Percentiles rank a stretch among this genome's conserved stretches.
Evolutionary conservation across 2,113 vertebrate genomes (phyloP).

Genomic region (Mus pahari): DNA sequence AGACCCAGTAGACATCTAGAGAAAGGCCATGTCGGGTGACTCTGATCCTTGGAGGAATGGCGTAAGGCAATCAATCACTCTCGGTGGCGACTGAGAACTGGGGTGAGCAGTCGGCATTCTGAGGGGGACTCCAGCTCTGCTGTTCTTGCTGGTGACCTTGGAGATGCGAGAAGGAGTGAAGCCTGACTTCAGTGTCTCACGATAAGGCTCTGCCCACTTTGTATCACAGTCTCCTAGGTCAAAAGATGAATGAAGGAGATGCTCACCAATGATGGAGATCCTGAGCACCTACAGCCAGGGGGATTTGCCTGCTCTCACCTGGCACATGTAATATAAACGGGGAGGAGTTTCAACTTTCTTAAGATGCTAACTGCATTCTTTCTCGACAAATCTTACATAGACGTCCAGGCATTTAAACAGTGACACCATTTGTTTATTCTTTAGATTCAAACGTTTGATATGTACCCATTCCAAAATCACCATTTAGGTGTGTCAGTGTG

Average conservation of each 20-base stretch:
- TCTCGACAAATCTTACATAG: background rate
- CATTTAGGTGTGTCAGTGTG: background rate
- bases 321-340: too few species aligned
- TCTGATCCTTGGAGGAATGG: background rate
- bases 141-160: background rate
- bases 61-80: background rate
- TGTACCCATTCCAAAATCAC: background rate
- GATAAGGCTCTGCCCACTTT: background rate
- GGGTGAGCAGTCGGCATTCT: background rate
- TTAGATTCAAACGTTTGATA: background rate
- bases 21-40: background rate
- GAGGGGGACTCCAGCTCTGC: background rate
- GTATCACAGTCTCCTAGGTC: background rate
- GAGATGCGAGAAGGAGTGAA: background rate
- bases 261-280: background rate
- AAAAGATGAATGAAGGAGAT: background rate
- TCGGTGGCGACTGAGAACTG: background rate
- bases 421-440: background rate
- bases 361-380: background rate
- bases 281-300: background rate
- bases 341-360: background rate
- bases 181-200: background rate
- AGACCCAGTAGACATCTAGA: slow-evolving; percentile 27
- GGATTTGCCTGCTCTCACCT: background rate
- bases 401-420: background rate